Percentiles rank a stretch among this genome's conserved stretches.
phyloP scores from a whole-genome alignment of 1,140 invertebrate species.

The Drosophila azteca region DNA sequence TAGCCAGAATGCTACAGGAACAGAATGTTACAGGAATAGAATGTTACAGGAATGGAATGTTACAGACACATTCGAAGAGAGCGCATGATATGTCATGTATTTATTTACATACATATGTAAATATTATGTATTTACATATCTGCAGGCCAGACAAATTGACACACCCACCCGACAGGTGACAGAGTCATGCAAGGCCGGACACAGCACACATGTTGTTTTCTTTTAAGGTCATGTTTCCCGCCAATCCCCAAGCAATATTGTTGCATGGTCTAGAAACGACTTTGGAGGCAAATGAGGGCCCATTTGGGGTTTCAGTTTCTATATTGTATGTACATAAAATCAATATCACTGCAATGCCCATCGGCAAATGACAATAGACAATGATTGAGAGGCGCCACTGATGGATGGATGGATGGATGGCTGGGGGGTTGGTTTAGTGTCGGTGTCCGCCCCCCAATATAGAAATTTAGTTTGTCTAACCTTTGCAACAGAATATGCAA shows the following conservation, averaged over 20 bases:
- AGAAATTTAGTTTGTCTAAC: slow-evolving; percentile 47
- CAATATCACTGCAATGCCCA: slow-evolving; percentile 51
- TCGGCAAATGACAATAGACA: slow-evolving; percentile 48
- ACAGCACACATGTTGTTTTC: not conserved
- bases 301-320: slow-evolving; percentile 42
- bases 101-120: not conserved
- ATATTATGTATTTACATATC: slow-evolving; percentile 20
- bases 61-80: too few species aligned
- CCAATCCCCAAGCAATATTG: slow-evolving; percentile 49
- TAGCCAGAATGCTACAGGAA: too few species aligned
- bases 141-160: slow-evolving; percentile 15
- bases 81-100: not conserved
- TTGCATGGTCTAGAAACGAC: slow-evolving; percentile 35
- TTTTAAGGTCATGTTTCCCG: slow-evolving; percentile 38
- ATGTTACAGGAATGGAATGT: too few species aligned
- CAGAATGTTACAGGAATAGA: too few species aligned
- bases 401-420: not conserved
- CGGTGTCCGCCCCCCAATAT: slow-evolving; percentile 16
- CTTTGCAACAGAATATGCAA: slow-evolving; percentile 51
- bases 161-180: slow-evolving; percentile 13
- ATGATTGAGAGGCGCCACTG: slow-evolving; percentile 36
- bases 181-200: slow-evolving; percentile 2
- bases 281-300: slow-evolving; percentile 30
- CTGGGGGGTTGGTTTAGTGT: slow-evolving; percentile 7
- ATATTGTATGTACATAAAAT: slow-evolving; percentile 45